These are phyloP conservation scores for Hypomecis atomaria DNA, from an alignment of 2,888 invertebrate genomes.

Conservation along the genomic window DNA sequence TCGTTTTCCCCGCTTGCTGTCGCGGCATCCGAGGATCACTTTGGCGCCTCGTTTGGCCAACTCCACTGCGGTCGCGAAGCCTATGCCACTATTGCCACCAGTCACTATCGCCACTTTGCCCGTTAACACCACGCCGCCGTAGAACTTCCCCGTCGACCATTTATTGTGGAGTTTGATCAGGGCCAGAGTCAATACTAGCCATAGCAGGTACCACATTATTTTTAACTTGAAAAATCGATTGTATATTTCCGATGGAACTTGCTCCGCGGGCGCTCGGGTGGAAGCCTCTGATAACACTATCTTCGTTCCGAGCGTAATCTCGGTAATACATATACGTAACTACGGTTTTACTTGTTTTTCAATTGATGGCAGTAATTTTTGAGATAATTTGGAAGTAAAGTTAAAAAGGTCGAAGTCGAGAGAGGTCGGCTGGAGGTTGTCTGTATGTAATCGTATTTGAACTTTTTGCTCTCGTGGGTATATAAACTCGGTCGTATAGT, in stretches of 20 bases:
- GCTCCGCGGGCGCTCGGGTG: conserved; percentile 10
- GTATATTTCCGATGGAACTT: not conserved
- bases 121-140: conserved; percentile 68
- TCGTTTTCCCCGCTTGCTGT: conserved; percentile 88
- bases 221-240: conserved; percentile 20
- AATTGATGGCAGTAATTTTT: not conserved
- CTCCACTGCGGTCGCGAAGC: conserved; percentile 90
- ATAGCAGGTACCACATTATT: conserved; percentile 59
- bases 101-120: conserved; percentile 91
- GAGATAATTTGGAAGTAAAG: not conserved
- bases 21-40: conserved; percentile 89
- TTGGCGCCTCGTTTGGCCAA: conserved; percentile 90
- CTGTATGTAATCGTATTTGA: not conserved
- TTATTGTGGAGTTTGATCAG: conserved; percentile 70
- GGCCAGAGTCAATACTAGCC: conserved; percentile 57
- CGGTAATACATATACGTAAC: not conserved
- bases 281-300: conserved; percentile 28
- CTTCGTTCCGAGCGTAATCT: conserved; percentile 14
- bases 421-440: conserved; percentile 1
- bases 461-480: not conserved
- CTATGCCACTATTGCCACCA: conserved; percentile 93
- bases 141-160: conserved; percentile 69
- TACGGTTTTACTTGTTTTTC: not conserved
- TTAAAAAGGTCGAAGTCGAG: not conserved
- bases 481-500: too few relatives aligned